Evolutionary conservation across 2,113 vertebrate species (phyloP), one percentile per base, ranked within the genome.

Genomic region (Otocyon megalotis): DNA sequence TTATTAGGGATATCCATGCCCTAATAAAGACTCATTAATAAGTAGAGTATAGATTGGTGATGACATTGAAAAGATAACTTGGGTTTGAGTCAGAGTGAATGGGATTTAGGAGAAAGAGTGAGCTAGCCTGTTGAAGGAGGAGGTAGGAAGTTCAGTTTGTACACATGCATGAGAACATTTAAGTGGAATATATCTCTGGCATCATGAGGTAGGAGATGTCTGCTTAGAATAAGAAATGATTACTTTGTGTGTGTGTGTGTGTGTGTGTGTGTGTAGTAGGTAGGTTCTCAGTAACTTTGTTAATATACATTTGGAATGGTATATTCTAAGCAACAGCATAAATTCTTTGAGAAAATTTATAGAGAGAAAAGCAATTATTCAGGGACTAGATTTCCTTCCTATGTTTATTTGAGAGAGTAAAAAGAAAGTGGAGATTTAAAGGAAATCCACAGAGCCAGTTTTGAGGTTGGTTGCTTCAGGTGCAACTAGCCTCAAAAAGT

Each of bases 401-500:
- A 1, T 92, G 58, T 88, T 94, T 65, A 32, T 37, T 90, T 63
- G 54, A 58, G 35, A 53, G 5, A 32, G 30, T 84, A 69, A 83
- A 84, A 91, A 88, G 74, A 81, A 79, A 86, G 7, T 67, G 1
- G 65, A 80, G 50, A 35, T 2, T 71, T 63, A 26, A 60, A 83
- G 92, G 63, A 97, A 92, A 62, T 85, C 56, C 37, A 89, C 37
- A 90, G 85, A 76, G n/a, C 53, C 30, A 53, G 3, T 88, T 92
- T 56, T n/a, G 20, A 56, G 50, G 43, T 30, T 53, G 37, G 74
- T 82, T 50, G 14, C 54, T 8, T 81, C 6, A 76, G 32, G 16
- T 86, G 43, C 43, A 43, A 43, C 43, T 7, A 43, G 43, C 43
- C 43, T 43, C 43, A 43, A 7, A 43, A 43, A 7, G 43, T 43